Conservation (phyloP, 2,113 vertebrate genomes). For the Leucopternis melanops region DNA sequence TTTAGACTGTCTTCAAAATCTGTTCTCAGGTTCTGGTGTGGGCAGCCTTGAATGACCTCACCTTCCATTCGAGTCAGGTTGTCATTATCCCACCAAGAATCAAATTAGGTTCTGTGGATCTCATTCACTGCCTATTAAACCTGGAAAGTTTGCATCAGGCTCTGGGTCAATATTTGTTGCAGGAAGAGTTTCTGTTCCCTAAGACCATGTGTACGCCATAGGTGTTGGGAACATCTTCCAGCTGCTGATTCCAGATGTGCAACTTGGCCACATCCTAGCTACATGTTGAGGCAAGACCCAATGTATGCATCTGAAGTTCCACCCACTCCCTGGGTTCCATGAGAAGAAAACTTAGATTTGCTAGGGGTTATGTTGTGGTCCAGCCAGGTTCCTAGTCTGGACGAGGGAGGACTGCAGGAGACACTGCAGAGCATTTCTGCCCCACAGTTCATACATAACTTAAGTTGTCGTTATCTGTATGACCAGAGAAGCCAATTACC, state of each 20-base stretch:
- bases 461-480: background rate
- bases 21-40: background rate
- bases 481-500: background rate
- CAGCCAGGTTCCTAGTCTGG: background rate
- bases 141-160: background rate
- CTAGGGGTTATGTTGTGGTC: background rate
- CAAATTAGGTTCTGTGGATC: background rate
- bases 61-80: background rate
- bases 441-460: background rate
- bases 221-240: background rate
- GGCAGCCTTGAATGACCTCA: accelerated
- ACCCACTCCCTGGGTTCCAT: background rate
- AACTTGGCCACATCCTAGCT: background rate
- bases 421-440: background rate
- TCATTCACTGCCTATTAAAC: background rate
- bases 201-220: background rate
- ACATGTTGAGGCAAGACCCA: background rate
- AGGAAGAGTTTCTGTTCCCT: background rate
- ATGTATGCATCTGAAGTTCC: background rate
- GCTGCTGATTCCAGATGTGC: background rate
- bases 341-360: background rate
- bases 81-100: background rate
- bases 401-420: background rate
- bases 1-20: background rate
- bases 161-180: background rate